Percentiles rank a stretch among this genome's conserved stretches.
Conservation (phyloP, 2,888 invertebrate species). For the Acrocyrtus sp. region DNA sequence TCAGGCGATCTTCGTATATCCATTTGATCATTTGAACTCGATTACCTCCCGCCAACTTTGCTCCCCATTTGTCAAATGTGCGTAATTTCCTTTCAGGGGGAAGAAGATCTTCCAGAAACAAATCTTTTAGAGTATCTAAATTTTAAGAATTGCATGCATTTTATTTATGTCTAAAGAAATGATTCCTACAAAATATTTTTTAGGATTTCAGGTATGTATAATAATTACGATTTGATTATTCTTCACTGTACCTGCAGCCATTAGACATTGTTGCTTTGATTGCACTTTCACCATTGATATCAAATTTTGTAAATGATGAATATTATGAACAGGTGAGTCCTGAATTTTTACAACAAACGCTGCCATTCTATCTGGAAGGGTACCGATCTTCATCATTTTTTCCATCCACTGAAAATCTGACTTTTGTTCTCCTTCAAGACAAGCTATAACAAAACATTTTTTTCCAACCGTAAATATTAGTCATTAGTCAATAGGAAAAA, state of each 20-base stretch:
- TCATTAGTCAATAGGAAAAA: slow-evolving; percentile 3
- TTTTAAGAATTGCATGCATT: not conserved
- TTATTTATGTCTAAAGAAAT: no score
- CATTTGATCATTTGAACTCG: slow-evolving; percentile 79
- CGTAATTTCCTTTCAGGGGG: slow-evolving; percentile 75
- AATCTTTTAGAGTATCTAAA: slow-evolving; percentile 80
- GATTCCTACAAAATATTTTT: no score
- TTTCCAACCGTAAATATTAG: slow-evolving; percentile 71
- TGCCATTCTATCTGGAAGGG: slow-evolving; percentile 85
- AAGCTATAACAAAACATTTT: slow-evolving; percentile 66
- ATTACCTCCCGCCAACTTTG: slow-evolving; percentile 71
- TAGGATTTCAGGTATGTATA: not conserved
- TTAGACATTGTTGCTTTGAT: slow-evolving; percentile 63
- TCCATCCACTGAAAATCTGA: slow-evolving; percentile 81
- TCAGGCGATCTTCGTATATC: slow-evolving; percentile 91
- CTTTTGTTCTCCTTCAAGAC: slow-evolving; percentile 70
- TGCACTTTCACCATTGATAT: slow-evolving; percentile 79
- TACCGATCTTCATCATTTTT: slow-evolving; percentile 82
- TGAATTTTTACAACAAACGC: slow-evolving; percentile 84
- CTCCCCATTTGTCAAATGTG: slow-evolving; percentile 74
- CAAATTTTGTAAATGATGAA: slow-evolving; percentile 76
- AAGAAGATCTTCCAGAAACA: slow-evolving; percentile 78
- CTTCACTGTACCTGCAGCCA: slow-evolving; percentile 64
- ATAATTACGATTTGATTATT: no score
- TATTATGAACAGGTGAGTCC: slow-evolving; percentile 83